Evolutionary conservation across 1,140 invertebrate species (phyloP).

Genomic region (Trichonephila clavata): DNA sequence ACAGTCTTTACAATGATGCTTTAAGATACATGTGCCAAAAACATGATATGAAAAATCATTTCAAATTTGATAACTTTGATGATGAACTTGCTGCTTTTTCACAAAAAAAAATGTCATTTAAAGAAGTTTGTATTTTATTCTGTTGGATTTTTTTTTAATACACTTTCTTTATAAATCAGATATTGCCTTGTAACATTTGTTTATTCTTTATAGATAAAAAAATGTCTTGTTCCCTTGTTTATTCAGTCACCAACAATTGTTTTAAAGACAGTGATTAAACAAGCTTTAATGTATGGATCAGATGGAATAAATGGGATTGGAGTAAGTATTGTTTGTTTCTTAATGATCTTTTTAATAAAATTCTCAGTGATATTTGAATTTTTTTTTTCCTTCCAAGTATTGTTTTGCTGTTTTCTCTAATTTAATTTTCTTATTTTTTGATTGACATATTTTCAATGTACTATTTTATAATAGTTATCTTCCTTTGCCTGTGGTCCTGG

Average conservation of each 20-base stretch:
- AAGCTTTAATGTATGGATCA: constrained; percentile 15
- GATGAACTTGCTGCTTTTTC: neutral
- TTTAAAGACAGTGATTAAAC: constrained; percentile 33
- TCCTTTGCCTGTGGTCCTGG: too few species aligned
- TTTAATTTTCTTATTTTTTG: too few species aligned
- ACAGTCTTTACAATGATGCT: neutral
- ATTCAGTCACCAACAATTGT: constrained; percentile 17
- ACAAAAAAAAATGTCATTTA: neutral
- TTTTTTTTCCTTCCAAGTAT: too few species aligned
- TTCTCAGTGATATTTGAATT: too few species aligned
- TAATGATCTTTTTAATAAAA: neutral
- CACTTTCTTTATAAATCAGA: too few species aligned
- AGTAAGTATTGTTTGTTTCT: neutral
- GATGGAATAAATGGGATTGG: neutral
- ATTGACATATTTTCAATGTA: too few species aligned
- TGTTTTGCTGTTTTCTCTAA: too few species aligned
- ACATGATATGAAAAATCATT: neutral
- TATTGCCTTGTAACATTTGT: neutral
- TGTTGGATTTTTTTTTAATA: neutral
- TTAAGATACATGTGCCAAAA: neutral
- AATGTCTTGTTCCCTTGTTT: constrained; percentile 23
- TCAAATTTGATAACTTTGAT: neutral
- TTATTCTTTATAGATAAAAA: neutral
- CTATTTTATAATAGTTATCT: too few species aligned
- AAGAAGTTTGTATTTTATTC: neutral